Conservation (phyloP, 2,888 invertebrate genomes). For the Heliconius aoede region DNA sequence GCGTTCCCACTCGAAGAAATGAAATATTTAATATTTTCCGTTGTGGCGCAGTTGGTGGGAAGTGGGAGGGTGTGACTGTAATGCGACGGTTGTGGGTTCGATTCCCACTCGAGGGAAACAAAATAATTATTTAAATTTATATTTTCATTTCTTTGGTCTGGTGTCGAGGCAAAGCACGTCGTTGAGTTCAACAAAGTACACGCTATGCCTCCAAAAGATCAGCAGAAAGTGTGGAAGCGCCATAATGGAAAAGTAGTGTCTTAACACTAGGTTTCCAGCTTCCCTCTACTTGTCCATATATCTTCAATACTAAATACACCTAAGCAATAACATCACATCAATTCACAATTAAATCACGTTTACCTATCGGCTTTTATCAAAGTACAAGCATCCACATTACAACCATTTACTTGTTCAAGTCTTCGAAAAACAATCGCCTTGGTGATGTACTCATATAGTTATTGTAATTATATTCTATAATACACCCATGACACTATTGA, state of each 20-base stretch:
- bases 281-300: rapidly evolving
- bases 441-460: conserved; percentile 4
- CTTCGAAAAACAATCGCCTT: conserved; percentile 20
- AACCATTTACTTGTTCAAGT: not conserved
- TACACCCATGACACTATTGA: conserved; percentile 55
- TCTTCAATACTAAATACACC: not conserved
- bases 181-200: no score
- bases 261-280: not conserved
- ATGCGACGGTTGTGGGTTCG: not conserved
- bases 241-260: not conserved
- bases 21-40: no score
- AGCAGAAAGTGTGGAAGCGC: no score
- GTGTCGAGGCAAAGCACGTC: no score
- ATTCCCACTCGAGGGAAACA: not conserved
- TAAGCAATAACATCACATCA: not conserved
- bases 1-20: no score
- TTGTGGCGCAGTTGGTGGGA: no score
- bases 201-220: no score
- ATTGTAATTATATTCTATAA: conserved; percentile 24
- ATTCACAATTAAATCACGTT: conserved; percentile 24
- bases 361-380: conserved; percentile 18
- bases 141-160: no score
- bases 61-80: no score
- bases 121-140: no score
- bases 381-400: conserved; percentile 7